Percentiles rank a stretch among this genome's conserved stretches.
Conservation (phyloP, 1,140 invertebrate species). For the Pseudomyrmex pallidus region DNA sequence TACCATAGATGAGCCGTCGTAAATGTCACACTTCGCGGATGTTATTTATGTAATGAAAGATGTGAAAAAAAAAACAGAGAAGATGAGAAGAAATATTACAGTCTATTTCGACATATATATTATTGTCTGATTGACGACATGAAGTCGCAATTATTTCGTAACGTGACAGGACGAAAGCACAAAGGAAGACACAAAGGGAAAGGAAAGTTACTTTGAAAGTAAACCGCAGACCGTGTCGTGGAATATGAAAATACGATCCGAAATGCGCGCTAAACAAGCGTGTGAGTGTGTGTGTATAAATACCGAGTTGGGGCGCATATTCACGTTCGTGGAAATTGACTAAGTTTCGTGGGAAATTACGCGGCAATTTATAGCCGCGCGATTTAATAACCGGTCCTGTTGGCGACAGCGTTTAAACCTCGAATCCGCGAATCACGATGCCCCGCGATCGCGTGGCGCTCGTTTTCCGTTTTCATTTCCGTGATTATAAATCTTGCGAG, state of each 20-base stretch:
- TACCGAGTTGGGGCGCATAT: conserved; percentile 53
- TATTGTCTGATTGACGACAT: too few relatives aligned
- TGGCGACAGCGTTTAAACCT: conserved; percentile 52
- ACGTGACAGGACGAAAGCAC: too few relatives aligned
- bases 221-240: not conserved
- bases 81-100: not conserved
- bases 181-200: too few relatives aligned
- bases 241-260: conserved; percentile 33
- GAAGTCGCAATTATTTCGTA: too few relatives aligned
- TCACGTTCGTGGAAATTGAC: conserved; percentile 69
- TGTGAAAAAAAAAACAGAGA: not conserved
- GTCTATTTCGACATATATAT: not conserved
- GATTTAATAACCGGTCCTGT: conserved; percentile 67
- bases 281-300: conserved; percentile 49
- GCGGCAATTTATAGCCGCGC: conserved; percentile 68
- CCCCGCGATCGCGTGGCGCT: conserved; percentile 46
- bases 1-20: not conserved
- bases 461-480: conserved; percentile 72
- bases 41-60: not conserved
- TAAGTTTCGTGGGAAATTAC: conserved; percentile 67
- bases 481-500: conserved; percentile 56
- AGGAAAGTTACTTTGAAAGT: not conserved
- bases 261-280: conserved; percentile 19
- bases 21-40: not conserved
- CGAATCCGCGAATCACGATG: conserved; percentile 25